Evolutionary conservation across 2,797 vertebrate species (phyloP).

Genomic region (Manis crassicaudata): DNA sequence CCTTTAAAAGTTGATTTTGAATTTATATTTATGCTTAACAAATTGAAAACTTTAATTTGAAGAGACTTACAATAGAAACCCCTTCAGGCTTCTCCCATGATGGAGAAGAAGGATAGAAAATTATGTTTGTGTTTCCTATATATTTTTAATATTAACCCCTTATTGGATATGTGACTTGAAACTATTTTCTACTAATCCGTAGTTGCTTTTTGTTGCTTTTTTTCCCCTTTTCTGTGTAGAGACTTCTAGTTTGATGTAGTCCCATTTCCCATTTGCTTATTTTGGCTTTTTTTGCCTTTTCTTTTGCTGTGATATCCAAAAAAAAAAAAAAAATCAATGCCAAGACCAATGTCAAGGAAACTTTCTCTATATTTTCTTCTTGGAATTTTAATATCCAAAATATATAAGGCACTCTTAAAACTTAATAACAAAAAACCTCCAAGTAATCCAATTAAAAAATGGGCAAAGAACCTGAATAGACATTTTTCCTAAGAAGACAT

Average conservation of each 20-base stretch:
- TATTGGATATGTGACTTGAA: neutral
- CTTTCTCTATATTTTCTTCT: neutral
- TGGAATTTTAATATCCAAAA: neutral
- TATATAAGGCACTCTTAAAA: neutral
- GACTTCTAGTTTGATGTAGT: neutral
- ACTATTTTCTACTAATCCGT: neutral
- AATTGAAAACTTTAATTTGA: constrained; percentile 59
- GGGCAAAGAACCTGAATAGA: neutral
- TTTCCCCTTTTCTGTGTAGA: neutral
- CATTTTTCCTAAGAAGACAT: neutral
- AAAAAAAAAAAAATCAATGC: neutral
- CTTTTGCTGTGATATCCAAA: neutral
- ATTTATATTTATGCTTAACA: neutral
- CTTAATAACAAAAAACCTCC: neutral
- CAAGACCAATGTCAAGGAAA: neutral
- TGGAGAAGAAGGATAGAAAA: neutral
- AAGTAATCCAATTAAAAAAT: neutral
- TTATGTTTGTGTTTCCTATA: neutral
- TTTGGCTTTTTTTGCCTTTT: neutral
- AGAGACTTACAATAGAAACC: constrained; percentile 29
- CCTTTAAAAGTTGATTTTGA: constrained; percentile 49
- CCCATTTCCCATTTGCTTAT: neutral
- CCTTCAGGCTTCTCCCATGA: neutral
- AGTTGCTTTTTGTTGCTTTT: neutral
- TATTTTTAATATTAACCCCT: neutral